Base-by-base conservation (phyloP, 1,140 invertebrate species). In the Aphelinus atriplicis region DNA sequence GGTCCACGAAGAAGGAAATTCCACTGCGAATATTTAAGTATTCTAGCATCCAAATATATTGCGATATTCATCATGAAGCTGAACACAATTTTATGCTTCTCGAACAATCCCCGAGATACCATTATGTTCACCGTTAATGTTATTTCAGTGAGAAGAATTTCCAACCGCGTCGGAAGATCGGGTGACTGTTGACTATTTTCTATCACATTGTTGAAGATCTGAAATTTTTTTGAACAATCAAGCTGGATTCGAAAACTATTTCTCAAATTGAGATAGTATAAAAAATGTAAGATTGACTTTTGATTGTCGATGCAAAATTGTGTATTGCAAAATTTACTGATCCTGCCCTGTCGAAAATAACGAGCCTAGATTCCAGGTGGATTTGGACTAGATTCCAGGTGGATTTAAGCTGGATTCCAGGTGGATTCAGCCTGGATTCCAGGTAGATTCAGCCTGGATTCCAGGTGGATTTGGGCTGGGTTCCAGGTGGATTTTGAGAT, bases 1-100 rank as follows among this genome's bases (percentile, higher is more conserved):
- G 92, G 88, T 7, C 94, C 94, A 48, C 93, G 89, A 3, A 96
- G 84, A 71, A 96, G 89, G 82, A 93, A 96, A 84, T 92, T 92
- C 92, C 92, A 95, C 78, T 95, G 90, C 0, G 80, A 78, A 1
- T 89, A 85, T 0, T 80, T 83, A 3, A 96, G 90, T 3, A 84
- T 73, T 0, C 87, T 87, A 1, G 87, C 87, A 76, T 94, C 90
- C 51, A 92, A 89, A 81, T 93, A 90, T 75, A 97, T 93, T 3
- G 93, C 92, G 42, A 92, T 87, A 80, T 94, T 95, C 6, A 96
- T 84, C 86, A 97, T 90, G 78, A 97, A 95, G 80, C 94, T 94
- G 82, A 94, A 97, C 47, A 97, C 92, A 0, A 97, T 88, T 89
- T 97, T 97, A 84, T 98, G 95, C 79, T 93, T 92, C 86, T 97